Base-by-base conservation (phyloP, 2,113 vertebrate genomes). In the Scomber colias region DNA sequence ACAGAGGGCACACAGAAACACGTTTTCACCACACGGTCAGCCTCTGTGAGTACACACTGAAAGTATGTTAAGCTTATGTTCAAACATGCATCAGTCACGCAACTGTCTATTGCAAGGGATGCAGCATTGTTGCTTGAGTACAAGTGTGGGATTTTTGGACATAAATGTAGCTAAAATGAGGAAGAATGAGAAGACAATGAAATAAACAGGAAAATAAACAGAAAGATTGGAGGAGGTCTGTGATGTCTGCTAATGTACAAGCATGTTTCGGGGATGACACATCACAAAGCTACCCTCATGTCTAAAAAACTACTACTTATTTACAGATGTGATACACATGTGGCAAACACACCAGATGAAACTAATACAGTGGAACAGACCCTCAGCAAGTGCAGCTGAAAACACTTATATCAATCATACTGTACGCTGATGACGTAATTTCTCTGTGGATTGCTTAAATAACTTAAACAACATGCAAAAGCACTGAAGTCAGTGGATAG, bases 341-440 rank as follows among this genome's bases (percentile, higher is more conserved):
- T 69, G 64, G 61, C 51, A 67, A 71, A 70, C 54, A 21, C 6
- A 67, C 40, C 60, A 71, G 53, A 79, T 71, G 69, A 77, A 70
- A 77, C 21, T 62, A 75, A 79, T 56, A 66, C 13, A 27, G 10
- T 55, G 56, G 64, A 66, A 55, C 68, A 51, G 40, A 71, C n/a
- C 40, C 11, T 68, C 27, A 59, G 27, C 61, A 54, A 68, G 31
- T 50, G 51, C 83, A 83, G 72, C 86, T 90, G 75, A 86, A 88
- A 90, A 71, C 75, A 84, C 66, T 82, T 77, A 82, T n/a, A 69
- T 71, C 60, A 82, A 65, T 77, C 64, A 68, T 57, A 40, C 35
- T 40, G 35, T 40, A 76, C 11, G 17, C 49, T 66, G 50, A 68
- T 83, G 80, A 83, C 82, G 75, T 86, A 78, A 88, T 57, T 64